These are phyloP conservation scores for Thunnus albacares DNA, from an alignment of 2,797 vertebrate genomes.

Conservation along the genomic window DNA sequence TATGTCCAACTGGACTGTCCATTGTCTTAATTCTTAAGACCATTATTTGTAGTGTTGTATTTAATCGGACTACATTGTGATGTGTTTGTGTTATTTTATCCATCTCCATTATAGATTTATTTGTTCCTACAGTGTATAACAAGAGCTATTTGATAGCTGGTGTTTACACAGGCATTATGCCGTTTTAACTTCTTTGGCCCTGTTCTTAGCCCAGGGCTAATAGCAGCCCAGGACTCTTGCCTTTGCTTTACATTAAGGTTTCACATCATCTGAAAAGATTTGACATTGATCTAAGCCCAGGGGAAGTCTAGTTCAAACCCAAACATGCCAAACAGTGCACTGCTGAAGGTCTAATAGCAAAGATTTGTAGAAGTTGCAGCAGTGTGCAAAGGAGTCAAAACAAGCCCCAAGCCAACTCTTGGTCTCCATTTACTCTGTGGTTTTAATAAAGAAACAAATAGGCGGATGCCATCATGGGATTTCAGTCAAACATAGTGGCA, in stretches of 20 bases:
- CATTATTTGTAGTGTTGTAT: background rate
- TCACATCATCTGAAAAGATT: conserved; percentile 60
- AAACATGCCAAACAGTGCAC: conserved; percentile 9
- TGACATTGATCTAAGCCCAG: conserved; percentile 64
- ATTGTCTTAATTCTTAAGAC: background rate
- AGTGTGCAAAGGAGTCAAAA: conserved; percentile 40
- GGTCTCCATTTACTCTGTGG: conserved; percentile 27
- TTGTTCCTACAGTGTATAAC: background rate
- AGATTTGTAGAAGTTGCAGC: conserved; percentile 46
- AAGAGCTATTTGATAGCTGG: conserved; percentile 14
- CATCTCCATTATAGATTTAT: conserved; percentile 6
- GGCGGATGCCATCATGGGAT: conserved; percentile 49
- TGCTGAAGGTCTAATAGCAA: conserved; percentile 40
- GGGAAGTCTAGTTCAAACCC: conserved; percentile 42
- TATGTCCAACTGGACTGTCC: background rate
- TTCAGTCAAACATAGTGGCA: conserved; percentile 55
- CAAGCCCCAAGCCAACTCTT: conserved; percentile 34
- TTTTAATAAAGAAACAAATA: conserved; percentile 61
- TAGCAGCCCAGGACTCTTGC: conserved; percentile 39
- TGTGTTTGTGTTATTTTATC: background rate
- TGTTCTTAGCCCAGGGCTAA: conserved; percentile 49
- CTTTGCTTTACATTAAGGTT: conserved; percentile 40
- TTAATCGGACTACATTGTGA: background rate
- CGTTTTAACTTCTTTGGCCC: conserved; percentile 49
- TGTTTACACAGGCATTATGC: conserved; percentile 43